Percentiles rank a stretch among this genome's conserved stretches.
phyloP scores from a whole-genome alignment of 2,113 vertebrate species.

The Kryptolebias marmoratus region DNA sequence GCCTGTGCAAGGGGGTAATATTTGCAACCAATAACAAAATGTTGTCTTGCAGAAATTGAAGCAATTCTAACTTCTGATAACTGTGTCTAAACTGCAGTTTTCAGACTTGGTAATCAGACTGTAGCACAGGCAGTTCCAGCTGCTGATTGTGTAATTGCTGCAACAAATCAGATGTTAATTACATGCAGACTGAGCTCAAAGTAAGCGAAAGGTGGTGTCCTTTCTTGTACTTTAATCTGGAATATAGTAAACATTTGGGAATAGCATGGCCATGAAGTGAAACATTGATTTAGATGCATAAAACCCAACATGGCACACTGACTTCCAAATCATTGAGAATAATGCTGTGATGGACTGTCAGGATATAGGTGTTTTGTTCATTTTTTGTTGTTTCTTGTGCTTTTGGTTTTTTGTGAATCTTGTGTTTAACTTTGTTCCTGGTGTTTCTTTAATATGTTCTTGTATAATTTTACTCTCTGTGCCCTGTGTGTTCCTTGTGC shows the following conservation, averaged over 20 bases:
- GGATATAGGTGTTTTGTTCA: too few species aligned
- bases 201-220: background rate
- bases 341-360: too few species aligned
- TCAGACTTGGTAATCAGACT: constrained; percentile 26
- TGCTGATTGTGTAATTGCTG: constrained; percentile 36
- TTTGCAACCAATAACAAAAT: background rate
- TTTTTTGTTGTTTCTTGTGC: too few species aligned
- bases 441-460: too few species aligned
- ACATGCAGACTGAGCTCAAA: constrained; percentile 22
- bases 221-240: constrained; percentile 4
- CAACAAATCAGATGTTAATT: constrained; percentile 41
- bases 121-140: background rate
- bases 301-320: too few species aligned
- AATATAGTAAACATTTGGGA: background rate
- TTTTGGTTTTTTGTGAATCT: too few species aligned
- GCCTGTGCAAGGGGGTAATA: background rate
- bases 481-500: too few species aligned
- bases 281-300: too few species aligned
- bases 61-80: constrained; percentile 1
- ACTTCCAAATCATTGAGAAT: too few species aligned
- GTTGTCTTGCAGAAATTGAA: background rate
- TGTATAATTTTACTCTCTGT: too few species aligned
- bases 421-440: too few species aligned
- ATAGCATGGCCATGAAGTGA: too few species aligned
- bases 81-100: constrained; percentile 14